Evolutionary conservation across 2,888 invertebrate genomes (phyloP).

Genomic region (Physocephala rufipes): DNA sequence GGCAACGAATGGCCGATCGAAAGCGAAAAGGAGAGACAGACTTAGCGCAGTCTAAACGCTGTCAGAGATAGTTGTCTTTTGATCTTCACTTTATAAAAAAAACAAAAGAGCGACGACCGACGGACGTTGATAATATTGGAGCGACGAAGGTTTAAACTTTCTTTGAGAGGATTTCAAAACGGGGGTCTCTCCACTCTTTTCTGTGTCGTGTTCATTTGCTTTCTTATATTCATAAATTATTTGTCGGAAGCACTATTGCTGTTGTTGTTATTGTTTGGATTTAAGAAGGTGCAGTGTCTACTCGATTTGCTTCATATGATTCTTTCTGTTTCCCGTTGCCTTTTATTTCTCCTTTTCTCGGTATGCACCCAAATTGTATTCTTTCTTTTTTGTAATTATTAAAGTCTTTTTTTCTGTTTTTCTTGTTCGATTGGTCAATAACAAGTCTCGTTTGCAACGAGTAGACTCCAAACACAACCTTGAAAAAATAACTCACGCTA

Average conservation of each 20-base stretch:
- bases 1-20: conserved; percentile 8
- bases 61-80: background rate
- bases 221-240: background rate
- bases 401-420: conserved; percentile 44
- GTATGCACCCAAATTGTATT: conserved; percentile 23
- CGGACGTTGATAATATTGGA: conserved; percentile 39
- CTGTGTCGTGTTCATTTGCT: conserved; percentile 45
- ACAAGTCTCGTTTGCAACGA: conserved; percentile 5
- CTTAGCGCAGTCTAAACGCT: background rate
- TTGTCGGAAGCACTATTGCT: no score
- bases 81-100: no score
- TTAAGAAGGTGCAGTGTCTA: background rate
- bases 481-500: conserved; percentile 47
- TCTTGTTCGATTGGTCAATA: background rate
- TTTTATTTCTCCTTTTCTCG: conserved; percentile 23
- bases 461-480: conserved; percentile 46
- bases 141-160: background rate
- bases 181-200: conserved; percentile 39
- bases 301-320: conserved; percentile 16
- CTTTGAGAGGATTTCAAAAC: conserved; percentile 7
- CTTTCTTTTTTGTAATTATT: conserved; percentile 55
- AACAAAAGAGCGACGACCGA: no score
- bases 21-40: background rate
- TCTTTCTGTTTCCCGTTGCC: conserved; percentile 15
- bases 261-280: conserved; percentile 36